Evolutionary conservation across 2,888 invertebrate species (phyloP).

Genomic region (Scotopteryx bipunctaria): DNA sequence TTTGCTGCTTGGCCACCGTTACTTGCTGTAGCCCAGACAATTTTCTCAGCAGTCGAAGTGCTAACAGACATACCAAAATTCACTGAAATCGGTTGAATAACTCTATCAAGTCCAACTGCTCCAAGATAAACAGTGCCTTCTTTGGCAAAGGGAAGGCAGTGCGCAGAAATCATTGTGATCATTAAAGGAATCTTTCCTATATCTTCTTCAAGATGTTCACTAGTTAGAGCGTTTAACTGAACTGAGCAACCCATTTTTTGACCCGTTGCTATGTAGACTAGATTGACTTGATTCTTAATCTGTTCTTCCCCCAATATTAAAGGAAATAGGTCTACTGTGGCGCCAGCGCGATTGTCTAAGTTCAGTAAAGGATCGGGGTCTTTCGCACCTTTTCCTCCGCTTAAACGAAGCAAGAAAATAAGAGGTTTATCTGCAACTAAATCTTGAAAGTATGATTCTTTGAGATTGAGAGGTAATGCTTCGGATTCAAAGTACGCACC

Average conservation of each 20-base stretch:
- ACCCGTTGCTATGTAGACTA: constrained; percentile 55
- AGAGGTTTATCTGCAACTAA: constrained; percentile 60
- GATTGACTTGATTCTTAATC: constrained; percentile 47
- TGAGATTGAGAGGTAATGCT: constrained; percentile 54
- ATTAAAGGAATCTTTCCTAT: constrained; percentile 50
- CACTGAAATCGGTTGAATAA: constrained; percentile 47
- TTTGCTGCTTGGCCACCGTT: constrained; percentile 55
- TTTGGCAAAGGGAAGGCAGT: constrained; percentile 63
- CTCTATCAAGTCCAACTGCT: constrained; percentile 60
- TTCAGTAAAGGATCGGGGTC: constrained; percentile 63
- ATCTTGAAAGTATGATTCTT: constrained; percentile 45
- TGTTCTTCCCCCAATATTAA: constrained; percentile 63
- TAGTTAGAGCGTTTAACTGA: constrained; percentile 46
- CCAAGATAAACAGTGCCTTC: constrained; percentile 66
- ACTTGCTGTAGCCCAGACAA: constrained; percentile 65
- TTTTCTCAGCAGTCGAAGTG: constrained; percentile 48
- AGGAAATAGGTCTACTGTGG: constrained; percentile 66
- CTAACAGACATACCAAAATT: constrained; percentile 67
- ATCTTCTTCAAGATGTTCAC: constrained; percentile 39
- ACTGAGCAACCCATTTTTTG: constrained; percentile 48
- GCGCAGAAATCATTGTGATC: constrained; percentile 67
- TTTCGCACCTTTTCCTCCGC: constrained; percentile 53
- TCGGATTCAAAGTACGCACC: constrained; percentile 40
- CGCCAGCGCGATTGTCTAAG: constrained; percentile 66
- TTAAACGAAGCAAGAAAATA: constrained; percentile 57